Evolutionary conservation across 2,113 vertebrate species (phyloP).

Genomic region (Oncorhynchus kisutch): DNA sequence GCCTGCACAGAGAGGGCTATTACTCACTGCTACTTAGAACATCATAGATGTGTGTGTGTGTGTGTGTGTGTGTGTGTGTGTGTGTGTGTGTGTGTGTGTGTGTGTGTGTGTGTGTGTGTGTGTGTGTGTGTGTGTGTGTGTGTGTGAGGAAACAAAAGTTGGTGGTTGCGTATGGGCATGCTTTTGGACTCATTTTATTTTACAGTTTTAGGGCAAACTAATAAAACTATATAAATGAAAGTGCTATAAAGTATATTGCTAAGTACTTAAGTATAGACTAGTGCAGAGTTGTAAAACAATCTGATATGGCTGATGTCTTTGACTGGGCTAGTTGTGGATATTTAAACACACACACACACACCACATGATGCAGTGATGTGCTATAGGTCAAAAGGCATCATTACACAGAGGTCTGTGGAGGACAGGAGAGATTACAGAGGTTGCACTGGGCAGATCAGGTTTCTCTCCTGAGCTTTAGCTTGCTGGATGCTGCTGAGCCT

Average conservation of each 20-base stretch:
- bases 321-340: too few relatives aligned
- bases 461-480: conserved; percentile 67
- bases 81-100: conserved; percentile 7
- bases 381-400: conserved; percentile 75
- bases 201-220: too few relatives aligned
- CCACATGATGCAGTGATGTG: conserved; percentile 52
- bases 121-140: not conserved
- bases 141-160: not conserved
- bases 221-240: too few relatives aligned
- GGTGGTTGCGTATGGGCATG: too few relatives aligned
- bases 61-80: not conserved
- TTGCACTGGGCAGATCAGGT: conserved; percentile 65
- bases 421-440: conserved; percentile 15
- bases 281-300: too few relatives aligned
- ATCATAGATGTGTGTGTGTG: not conserved
- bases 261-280: too few relatives aligned
- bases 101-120: not conserved
- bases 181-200: too few relatives aligned
- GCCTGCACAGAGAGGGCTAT: conserved; percentile 73
- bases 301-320: too few relatives aligned
- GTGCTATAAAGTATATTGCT: too few relatives aligned
- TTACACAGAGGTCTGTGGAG: conserved; percentile 34
- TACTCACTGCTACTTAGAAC: conserved; percentile 77
- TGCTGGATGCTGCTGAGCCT: conserved; percentile 33
- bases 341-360: not conserved